These are phyloP conservation scores for Whitmania pigra DNA, from an alignment of 1,140 invertebrate species.

Conservation along the genomic window DNA sequence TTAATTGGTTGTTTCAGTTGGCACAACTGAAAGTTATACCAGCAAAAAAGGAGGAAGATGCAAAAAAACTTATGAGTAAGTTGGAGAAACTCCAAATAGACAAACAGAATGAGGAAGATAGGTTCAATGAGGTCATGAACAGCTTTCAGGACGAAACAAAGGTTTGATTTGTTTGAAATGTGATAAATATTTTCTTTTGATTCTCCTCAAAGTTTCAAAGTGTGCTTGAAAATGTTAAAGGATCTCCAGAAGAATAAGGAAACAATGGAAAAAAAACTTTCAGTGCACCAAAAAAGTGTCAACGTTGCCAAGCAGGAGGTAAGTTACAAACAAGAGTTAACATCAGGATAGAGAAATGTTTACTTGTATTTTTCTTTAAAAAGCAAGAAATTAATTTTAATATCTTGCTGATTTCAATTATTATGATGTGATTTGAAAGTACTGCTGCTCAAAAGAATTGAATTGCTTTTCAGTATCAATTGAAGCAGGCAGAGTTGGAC, in stretches of 20 bases:
- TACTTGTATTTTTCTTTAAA: background rate
- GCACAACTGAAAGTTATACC: conserved; percentile 50
- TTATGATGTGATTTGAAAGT: background rate
- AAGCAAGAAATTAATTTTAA: background rate
- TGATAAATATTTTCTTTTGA: background rate
- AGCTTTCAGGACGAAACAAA: conserved; percentile 39
- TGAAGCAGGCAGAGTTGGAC: conserved; percentile 68
- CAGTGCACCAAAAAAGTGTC: conserved; percentile 55
- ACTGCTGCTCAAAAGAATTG: background rate
- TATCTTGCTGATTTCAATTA: background rate
- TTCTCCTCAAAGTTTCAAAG: background rate
- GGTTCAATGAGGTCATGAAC: conserved; percentile 38
- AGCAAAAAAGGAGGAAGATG: conserved; percentile 56
- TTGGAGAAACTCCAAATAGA: conserved; percentile 44
- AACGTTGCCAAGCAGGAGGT: conserved; percentile 60
- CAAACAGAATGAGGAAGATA: conserved; percentile 35
- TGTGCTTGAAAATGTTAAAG: conserved; percentile 25
- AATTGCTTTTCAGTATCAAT: conserved; percentile 47
- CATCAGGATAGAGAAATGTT: background rate
- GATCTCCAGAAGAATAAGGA: conserved; percentile 41
- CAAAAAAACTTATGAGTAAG: conserved; percentile 54
- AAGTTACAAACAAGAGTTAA: too few relatives aligned
- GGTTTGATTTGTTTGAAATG: conserved; percentile 25
- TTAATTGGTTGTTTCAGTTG: conserved; percentile 31
- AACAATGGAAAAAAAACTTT: conserved; percentile 46